phyloP scores from a whole-genome alignment of 2,113 vertebrate genomes.

The Ictalurus punctatus region DNA sequence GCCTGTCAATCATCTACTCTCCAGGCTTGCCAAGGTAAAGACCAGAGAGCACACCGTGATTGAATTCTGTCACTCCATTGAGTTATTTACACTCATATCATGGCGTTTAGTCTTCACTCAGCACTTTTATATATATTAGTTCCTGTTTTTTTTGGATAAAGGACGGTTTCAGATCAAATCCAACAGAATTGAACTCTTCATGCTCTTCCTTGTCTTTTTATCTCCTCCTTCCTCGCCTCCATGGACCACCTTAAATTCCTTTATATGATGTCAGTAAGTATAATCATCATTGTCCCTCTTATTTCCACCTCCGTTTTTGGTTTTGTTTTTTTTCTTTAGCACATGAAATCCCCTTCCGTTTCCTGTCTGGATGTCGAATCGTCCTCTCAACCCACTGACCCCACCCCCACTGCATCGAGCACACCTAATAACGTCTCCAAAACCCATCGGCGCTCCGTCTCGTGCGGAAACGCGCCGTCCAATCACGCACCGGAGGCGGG shows the following conservation, averaged over 20 bases:
- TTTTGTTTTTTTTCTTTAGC: constrained; percentile 65
- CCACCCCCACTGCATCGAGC: constrained; percentile 63
- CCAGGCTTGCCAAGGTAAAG: constrained; percentile 80
- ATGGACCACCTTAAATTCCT: constrained; percentile 4
- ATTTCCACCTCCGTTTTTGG: neutral
- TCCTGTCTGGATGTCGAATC: constrained; percentile 82
- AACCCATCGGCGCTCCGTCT: constrained; percentile 88
- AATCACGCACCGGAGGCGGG: constrained; percentile 60
- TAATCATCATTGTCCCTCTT: neutral
- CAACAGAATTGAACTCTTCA: constrained; percentile 8
- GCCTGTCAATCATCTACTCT: constrained; percentile 76
- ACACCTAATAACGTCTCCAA: constrained; percentile 70
- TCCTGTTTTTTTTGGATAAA: neutral
- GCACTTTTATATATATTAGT: neutral
- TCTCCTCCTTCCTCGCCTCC: constrained; percentile 7
- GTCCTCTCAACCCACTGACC: constrained; percentile 62
- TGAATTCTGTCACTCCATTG: neutral
- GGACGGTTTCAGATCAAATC: neutral
- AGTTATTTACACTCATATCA: constrained; percentile 11
- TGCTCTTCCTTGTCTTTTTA: constrained; percentile 35
- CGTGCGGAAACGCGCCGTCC: constrained; percentile 78
- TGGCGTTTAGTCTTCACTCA: neutral
- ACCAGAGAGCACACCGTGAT: neutral
- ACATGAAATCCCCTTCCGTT: constrained; percentile 85
- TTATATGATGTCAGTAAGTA: constrained; percentile 5